These are phyloP conservation scores for Gortyna flavago DNA, from an alignment of 2,888 invertebrate species.

Conservation along the genomic window DNA sequence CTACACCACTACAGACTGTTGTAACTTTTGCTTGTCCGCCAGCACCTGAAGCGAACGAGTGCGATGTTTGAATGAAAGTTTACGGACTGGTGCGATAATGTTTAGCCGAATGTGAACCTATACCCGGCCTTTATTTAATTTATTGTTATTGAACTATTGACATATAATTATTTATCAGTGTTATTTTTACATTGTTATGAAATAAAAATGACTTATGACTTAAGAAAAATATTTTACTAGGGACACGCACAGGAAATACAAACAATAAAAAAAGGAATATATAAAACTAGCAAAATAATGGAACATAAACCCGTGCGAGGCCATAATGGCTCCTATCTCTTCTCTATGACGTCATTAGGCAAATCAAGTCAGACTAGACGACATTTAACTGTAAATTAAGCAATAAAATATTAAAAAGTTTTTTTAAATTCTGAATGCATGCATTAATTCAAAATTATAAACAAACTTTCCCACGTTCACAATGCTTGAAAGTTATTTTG, in stretches of 20 bases:
- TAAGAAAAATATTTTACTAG: background rate
- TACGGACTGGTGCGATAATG: constrained; percentile 5
- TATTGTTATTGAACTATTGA: no score
- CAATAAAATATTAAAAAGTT: background rate
- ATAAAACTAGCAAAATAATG: background rate
- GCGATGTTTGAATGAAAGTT: constrained; percentile 31
- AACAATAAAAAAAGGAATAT: background rate
- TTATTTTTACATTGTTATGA: no score
- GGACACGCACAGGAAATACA: no score
- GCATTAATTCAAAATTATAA: background rate
- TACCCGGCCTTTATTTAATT: no score
- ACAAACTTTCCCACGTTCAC: background rate
- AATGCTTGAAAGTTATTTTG: background rate
- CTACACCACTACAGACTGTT: background rate
- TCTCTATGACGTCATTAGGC: background rate
- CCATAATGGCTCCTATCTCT: background rate
- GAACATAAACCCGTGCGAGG: no score
- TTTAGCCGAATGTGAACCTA: background rate
- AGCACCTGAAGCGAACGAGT: background rate
- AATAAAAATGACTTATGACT: no score
- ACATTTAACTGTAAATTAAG: background rate
- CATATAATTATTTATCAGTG: no score
- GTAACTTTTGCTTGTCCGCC: constrained; percentile 18
- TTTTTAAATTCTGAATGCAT: background rate
- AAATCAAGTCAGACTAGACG: background rate